These are phyloP conservation scores for Lipotes vexillifer DNA, from an alignment of 2,113 vertebrate genomes.

Conservation along the genomic window DNA sequence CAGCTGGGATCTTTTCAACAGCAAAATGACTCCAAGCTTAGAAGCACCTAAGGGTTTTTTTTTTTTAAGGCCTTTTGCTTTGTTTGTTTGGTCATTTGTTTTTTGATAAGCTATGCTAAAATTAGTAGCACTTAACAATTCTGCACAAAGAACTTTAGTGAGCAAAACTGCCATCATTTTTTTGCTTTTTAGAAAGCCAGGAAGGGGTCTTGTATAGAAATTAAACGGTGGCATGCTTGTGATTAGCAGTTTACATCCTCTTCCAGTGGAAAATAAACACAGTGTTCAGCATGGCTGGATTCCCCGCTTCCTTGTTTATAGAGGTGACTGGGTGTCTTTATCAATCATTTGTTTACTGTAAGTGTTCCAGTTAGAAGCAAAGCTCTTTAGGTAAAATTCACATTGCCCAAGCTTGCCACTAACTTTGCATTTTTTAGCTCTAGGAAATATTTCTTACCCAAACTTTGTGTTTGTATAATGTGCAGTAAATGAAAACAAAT, in stretches of 20 bases:
- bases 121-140: conserved; percentile 30
- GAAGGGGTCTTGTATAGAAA: background rate
- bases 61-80: background rate
- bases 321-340: conserved; percentile 25
- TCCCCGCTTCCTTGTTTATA: conserved; percentile 49
- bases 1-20: conserved; percentile 23
- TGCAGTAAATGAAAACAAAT: background rate
- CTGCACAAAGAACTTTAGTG: conserved; percentile 38
- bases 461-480: conserved; percentile 10
- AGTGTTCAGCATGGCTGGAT: background rate
- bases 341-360: conserved; percentile 51
- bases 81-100: background rate
- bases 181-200: conserved; percentile 12
- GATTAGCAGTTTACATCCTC: conserved; percentile 35
- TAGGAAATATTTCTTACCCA: conserved; percentile 24
- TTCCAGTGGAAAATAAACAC: conserved; percentile 50
- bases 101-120: background rate
- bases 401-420: background rate
- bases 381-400: conserved; percentile 4
- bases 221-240: background rate
- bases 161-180: background rate
- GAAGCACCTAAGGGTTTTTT: background rate
- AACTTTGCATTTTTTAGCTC: conserved; percentile 46
- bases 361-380: conserved; percentile 36
- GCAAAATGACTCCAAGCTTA: conserved; percentile 38